phyloP scores from a whole-genome alignment of 2,113 vertebrate species.

The Aspidoscelis tigris region DNA sequence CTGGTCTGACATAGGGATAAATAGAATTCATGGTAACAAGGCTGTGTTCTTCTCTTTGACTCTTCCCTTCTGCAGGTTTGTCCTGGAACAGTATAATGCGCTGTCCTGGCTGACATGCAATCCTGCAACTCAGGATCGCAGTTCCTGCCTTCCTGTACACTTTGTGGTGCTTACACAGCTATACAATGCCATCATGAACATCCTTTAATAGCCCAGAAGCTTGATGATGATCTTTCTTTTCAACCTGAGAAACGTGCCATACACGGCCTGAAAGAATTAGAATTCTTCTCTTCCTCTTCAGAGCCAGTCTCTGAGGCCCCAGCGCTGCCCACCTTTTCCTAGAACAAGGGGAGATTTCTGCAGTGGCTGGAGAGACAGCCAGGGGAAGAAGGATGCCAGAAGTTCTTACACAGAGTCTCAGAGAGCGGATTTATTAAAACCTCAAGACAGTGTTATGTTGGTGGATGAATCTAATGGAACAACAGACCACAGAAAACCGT shows the following conservation, averaged over 20 bases:
- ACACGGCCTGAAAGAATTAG: conserved; percentile 52
- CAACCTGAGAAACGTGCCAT: conserved; percentile 57
- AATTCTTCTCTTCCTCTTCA: conserved; percentile 55
- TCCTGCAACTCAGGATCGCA: conserved; percentile 96
- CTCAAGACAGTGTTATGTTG: conserved; percentile 64
- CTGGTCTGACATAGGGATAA: too few species aligned
- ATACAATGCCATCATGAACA: conserved; percentile 98
- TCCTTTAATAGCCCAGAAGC: conserved; percentile 81
- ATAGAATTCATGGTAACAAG: too few species aligned
- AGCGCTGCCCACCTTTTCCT: conserved; percentile 61
- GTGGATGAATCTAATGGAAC: conserved; percentile 64
- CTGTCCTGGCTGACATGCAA: conserved; percentile 94
- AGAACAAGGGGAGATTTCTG: conserved; percentile 52
- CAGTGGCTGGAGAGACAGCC: conserved; percentile 60
- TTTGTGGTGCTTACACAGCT: conserved; percentile 96
- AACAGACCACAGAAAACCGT: conserved; percentile 52
- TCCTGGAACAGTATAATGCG: conserved; percentile 93
- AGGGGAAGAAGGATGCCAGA: conserved; percentile 49
- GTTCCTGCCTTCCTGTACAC: conserved; percentile 98
- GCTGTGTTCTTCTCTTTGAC: neutral
- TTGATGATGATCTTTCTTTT: conserved; percentile 64
- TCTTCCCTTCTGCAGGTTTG: conserved; percentile 83
- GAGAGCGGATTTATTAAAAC: conserved; percentile 65
- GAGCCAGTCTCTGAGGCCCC: conserved; percentile 57
- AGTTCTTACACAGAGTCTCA: conserved; percentile 65